Conservation (phyloP, 2,797 vertebrate genomes). For the Erpetoichthys calabaricus region DNA sequence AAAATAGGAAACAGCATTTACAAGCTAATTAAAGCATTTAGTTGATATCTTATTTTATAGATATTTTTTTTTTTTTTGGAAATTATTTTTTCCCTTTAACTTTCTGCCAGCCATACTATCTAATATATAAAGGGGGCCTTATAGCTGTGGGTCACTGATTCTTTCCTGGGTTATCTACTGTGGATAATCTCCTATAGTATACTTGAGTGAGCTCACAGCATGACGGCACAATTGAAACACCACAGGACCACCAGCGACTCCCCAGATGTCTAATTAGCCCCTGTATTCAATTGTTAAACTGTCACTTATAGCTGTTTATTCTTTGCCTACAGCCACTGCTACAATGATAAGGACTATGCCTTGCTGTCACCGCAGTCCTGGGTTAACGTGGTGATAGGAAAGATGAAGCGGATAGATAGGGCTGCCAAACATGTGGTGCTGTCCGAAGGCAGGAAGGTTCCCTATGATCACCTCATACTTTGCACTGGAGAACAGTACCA, state of each 20-base stretch:
- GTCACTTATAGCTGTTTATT: constrained; percentile 33
- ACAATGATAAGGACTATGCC: constrained; percentile 58
- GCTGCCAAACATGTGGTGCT: constrained; percentile 57
- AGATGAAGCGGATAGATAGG: constrained; percentile 74
- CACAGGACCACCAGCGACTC: constrained; percentile 25
- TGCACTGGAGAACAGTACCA: constrained; percentile 78
- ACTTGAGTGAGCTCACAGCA: constrained; percentile 23
- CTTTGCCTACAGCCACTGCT: constrained; percentile 62
- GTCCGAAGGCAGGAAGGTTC: constrained; percentile 42
- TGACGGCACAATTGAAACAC: constrained; percentile 23
- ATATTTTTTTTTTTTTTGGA: no score
- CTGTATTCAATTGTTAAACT: constrained; percentile 42
- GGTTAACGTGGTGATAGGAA: constrained; percentile 62
- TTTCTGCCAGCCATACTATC: no score
- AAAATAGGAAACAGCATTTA: no score
- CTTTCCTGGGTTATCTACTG: constrained; percentile 6
- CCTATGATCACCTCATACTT: constrained; percentile 76
- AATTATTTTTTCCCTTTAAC: no score
- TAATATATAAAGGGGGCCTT: no score
- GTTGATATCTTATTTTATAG: no score
- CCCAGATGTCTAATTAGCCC: constrained; percentile 52
- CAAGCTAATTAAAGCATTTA: no score
- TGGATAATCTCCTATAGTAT: constrained; percentile 16
- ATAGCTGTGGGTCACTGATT: background rate
- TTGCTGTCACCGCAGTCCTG: constrained; percentile 62